These are phyloP conservation scores for Hafferia zeledoni DNA, from an alignment of 2,797 vertebrate genomes.

Conservation along the genomic window DNA sequence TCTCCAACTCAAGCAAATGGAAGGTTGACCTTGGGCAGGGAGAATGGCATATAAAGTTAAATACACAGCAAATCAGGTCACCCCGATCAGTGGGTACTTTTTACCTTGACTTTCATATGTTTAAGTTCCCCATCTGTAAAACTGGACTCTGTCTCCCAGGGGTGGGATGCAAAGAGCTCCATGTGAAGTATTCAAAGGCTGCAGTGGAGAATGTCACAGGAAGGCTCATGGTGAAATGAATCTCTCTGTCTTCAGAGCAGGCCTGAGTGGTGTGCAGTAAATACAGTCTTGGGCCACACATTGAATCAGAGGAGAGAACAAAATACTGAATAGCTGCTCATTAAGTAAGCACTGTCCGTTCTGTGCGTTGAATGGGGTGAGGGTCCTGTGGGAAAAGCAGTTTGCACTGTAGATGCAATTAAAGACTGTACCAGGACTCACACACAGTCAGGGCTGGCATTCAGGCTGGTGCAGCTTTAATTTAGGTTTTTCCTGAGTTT, in stretches of 20 bases:
- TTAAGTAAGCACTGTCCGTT: constrained; percentile 34
- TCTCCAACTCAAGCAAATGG: background rate
- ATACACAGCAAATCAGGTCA: background rate
- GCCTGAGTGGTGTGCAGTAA: background rate
- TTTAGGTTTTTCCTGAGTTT: background rate
- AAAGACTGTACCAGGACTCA: background rate
- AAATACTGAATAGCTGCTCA: constrained; percentile 46
- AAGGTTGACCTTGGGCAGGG: background rate
- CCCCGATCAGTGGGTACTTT: background rate
- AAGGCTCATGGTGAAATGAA: constrained; percentile 1
- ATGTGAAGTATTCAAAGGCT: background rate
- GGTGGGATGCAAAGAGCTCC: background rate
- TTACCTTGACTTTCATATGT: background rate
- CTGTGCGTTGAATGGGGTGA: background rate
- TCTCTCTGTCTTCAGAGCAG: constrained; percentile 14
- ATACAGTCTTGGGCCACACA: constrained; percentile 27
- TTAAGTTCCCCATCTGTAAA: background rate
- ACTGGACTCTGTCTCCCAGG: background rate
- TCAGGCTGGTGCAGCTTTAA: background rate
- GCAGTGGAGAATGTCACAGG: background rate
- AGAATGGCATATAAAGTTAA: background rate
- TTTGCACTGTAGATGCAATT: constrained; percentile 51
- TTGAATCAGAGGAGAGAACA: constrained; percentile 17
- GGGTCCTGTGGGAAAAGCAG: constrained; percentile 40
- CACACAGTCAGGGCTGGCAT: background rate